Evolutionary conservation across 2,888 invertebrate genomes (phyloP), one percentile per base, ranked within the genome.

Genomic region (Drymonia ruficornis): DNA sequence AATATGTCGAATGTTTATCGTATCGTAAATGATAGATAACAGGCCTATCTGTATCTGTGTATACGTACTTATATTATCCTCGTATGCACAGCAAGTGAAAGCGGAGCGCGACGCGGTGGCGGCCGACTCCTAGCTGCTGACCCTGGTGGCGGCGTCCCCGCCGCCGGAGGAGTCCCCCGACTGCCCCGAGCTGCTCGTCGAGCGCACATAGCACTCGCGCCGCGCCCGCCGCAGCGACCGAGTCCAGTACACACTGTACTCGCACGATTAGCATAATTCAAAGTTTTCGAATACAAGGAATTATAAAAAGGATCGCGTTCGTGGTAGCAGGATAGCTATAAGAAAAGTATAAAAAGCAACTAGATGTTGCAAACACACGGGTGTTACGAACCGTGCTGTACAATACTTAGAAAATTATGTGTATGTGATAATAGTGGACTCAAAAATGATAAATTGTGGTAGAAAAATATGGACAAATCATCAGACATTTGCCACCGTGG

Each of bases 41-140:
- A 40, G 0, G 5, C 13, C 12, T 40, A 40, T 40, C 40, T 9
- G 16, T n/a, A 1, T 40, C 40, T 23, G 23, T 31, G 1, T 7
- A 31, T 31, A 31, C 11, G 31, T 31, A 31, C 11, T 11, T 40
- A 16, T 15, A 8, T 1, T 16, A 16, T 16, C 5, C 12, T 11
- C 38, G 11, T 18, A 36, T 31, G 91, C 55, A 89, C 93, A 94
- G 71, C 96, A 95, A 80, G 95, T 96, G 61, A 96, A 96, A 91
- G 91, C 95, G 51, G 96, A 96, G 83, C 95, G 95, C 57, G 95
- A 95, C 56, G 93, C 93, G 38, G 94, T 94, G 47, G 94, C 91
- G 52, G 78, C 91, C 19, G 91, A 91, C 67, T 91, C 92, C 82
- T 92, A 92, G 92, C 90, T 89, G 73, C 64, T 84, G 63, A 71